A percentile compares a stretch with the other conserved stretches of the same genome.
Evolutionary conservation across 2,888 invertebrate species (phyloP).

Genomic region (Linyphia triangularis): DNA sequence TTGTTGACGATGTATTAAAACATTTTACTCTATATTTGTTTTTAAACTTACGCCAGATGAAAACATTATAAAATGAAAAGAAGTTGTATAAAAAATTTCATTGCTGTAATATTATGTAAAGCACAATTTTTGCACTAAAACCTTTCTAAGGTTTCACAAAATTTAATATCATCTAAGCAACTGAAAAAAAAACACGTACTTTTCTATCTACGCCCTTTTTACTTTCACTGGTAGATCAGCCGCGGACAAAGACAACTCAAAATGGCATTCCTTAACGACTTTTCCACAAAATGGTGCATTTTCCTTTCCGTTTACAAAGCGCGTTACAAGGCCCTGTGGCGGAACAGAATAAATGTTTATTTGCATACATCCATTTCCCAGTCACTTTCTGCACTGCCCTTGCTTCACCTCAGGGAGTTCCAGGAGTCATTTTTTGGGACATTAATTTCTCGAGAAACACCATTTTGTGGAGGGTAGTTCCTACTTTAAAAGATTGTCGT

Average conservation of each 20-base stretch:
- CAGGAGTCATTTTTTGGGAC: slow-evolving; percentile 52
- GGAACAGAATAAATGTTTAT: slow-evolving; percentile 51
- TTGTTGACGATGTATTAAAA: no score
- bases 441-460: slow-evolving; percentile 64
- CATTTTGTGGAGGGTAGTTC: slow-evolving; percentile 29
- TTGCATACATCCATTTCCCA: slow-evolving; percentile 41
- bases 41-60: no score
- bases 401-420: slow-evolving; percentile 24
- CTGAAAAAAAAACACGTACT: neutral
- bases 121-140: no score
- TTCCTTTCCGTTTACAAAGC: slow-evolving; percentile 32
- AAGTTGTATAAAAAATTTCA: no score
- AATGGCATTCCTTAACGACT: slow-evolving; percentile 29
- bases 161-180: neutral
- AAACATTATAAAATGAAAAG: no score
- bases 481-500: slow-evolving; percentile 27
- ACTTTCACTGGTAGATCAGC: neutral
- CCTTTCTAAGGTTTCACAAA: no score
- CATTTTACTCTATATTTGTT: no score
- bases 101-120: no score
- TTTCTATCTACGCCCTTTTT: neutral
- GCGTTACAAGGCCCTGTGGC: neutral
- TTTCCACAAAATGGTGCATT: slow-evolving; percentile 39
- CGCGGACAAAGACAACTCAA: slow-evolving; percentile 28
- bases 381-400: slow-evolving; percentile 15